Evolutionary conservation across 2,797 vertebrate genomes (phyloP).

Genomic region (Parambassis ranga): DNA sequence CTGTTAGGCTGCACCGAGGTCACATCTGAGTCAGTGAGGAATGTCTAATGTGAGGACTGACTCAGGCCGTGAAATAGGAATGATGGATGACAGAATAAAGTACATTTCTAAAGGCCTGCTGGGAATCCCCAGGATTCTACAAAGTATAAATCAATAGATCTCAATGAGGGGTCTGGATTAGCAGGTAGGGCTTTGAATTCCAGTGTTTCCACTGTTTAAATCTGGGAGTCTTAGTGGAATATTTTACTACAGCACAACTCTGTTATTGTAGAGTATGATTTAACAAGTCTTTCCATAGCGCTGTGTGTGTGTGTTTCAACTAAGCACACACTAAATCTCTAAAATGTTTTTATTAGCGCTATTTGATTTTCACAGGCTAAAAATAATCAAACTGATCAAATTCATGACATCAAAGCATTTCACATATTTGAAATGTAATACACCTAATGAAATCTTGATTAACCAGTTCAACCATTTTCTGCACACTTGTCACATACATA

Average conservation of each 20-base stretch:
- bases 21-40: conserved; percentile 16
- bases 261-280: neutral
- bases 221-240: no score
- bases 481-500: no score
- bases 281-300: neutral
- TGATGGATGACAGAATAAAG: conserved; percentile 4
- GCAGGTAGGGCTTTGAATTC: neutral
- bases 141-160: conserved; percentile 8
- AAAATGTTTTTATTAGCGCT: no score
- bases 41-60: conserved; percentile 14
- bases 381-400: neutral
- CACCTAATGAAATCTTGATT: no score
- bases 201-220: neutral
- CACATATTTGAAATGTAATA: no score
- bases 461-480: no score
- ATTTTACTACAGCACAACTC: no score
- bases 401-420: no score
- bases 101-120: conserved; percentile 19
- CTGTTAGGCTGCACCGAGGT: neutral
- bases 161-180: neutral
- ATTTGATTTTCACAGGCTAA: neutral
- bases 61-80: neutral
- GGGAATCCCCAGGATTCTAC: conserved; percentile 13
- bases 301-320: no score
- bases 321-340: no score